Percentiles rank a stretch among this genome's conserved stretches.
phyloP scores from a whole-genome alignment of 2,888 invertebrate species.

The Caenorhabditis doughertyi region DNA sequence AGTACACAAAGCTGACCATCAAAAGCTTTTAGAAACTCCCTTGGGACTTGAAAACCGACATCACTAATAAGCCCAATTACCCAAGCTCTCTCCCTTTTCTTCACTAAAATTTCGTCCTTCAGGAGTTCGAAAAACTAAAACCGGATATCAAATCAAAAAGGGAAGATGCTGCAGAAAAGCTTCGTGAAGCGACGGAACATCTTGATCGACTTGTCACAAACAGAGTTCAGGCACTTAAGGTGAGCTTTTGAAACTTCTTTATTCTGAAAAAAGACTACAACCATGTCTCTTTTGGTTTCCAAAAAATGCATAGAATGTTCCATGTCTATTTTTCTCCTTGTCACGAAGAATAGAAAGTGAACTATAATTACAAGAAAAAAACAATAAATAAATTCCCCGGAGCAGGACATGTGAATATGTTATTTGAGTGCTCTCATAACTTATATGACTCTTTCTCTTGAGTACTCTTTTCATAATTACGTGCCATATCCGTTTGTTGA shows the following conservation, averaged over 20 bases:
- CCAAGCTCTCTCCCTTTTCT: conserved; percentile 4
- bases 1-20: conserved; percentile 19
- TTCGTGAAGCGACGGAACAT: conserved; percentile 46
- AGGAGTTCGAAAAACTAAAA: conserved; percentile 52
- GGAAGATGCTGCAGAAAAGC: conserved; percentile 52
- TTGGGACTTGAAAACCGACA: conserved; percentile 3
- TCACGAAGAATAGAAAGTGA: not conserved
- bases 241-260: not conserved
- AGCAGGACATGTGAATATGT: not conserved
- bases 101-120: not conserved
- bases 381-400: conserved; percentile 20
- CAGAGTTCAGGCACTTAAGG: conserved; percentile 58
- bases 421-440: conserved; percentile 23
- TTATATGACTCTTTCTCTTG: conserved; percentile 10
- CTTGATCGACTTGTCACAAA: conserved; percentile 45
- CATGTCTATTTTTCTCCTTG: conserved; percentile 12
- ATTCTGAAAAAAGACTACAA: not conserved
- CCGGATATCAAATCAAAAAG: conserved; percentile 51
- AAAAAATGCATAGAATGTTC: conserved; percentile 39
- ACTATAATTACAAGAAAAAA: conserved; percentile 27
- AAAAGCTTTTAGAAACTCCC: not conserved
- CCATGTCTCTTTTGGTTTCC: not conserved
- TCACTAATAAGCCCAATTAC: conserved; percentile 44
- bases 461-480: conserved; percentile 24
- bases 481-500: conserved; percentile 39